phyloP scores from a whole-genome alignment of 1,140 invertebrate genomes.

The Asbolus verrucosus region DNA sequence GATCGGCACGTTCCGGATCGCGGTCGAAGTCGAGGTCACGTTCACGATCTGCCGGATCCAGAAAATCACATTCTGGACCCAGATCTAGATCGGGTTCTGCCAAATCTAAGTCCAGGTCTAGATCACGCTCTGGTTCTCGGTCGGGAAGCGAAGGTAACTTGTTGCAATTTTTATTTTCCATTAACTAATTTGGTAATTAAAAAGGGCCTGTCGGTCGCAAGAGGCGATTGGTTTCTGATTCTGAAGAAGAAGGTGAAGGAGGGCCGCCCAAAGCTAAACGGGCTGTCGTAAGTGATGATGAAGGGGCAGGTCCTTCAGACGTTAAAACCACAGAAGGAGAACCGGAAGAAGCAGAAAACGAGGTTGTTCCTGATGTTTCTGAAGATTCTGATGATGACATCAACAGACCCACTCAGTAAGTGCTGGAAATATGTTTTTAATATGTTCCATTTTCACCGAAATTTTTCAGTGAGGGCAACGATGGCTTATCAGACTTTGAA shows the following conservation, averaged over 20 bases:
- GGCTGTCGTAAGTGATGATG: conserved; percentile 68
- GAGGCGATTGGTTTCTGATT: conserved; percentile 68
- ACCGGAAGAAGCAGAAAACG: conserved; percentile 56
- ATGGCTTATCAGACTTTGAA: conserved; percentile 90
- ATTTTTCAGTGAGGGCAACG: conserved; percentile 59
- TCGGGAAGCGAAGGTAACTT: conserved; percentile 43
- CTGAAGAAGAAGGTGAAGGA: conserved; percentile 67
- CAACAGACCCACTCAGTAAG: conserved; percentile 52
- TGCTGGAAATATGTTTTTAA: neutral
- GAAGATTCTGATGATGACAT: conserved; percentile 72
- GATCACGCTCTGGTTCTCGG: conserved; percentile 61
- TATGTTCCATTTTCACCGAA: conserved; percentile 25
- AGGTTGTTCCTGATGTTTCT: conserved; percentile 60
- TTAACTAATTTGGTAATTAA: too few species aligned
- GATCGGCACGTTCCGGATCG: conserved; percentile 56
- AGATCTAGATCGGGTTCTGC: conserved; percentile 59
- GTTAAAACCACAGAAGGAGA: conserved; percentile 63
- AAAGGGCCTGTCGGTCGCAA: conserved; percentile 60
- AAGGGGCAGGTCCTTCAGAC: conserved; percentile 65
- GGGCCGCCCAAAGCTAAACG: conserved; percentile 65
- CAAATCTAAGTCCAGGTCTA: conserved; percentile 56
- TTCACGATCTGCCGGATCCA: conserved; percentile 50
- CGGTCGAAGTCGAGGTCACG: conserved; percentile 52
- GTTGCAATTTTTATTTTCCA: too few species aligned
- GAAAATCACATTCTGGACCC: conserved; percentile 52